Evolutionary conservation across 2,113 vertebrate genomes (phyloP), one percentile per base, ranked within the genome.

Genomic region (Genyomyrus donnyi): DNA sequence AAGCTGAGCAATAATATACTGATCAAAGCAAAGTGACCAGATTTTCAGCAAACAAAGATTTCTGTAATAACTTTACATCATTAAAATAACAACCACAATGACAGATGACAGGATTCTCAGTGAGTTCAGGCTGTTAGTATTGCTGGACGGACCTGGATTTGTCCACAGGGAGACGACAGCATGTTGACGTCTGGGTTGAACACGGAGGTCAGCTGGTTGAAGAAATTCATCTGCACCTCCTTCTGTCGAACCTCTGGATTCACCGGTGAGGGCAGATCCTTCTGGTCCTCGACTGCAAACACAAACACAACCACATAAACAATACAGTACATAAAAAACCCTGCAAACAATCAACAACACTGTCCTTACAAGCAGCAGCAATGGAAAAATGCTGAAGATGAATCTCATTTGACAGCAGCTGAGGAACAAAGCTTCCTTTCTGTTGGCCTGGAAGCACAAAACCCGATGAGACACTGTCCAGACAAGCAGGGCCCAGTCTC

Each of bases 191-290:
- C 96, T 50, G 98, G 98, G 93, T 99, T 99, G 93, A 99, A 99
- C 91, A 99, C 98, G 13, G 98, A 98, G 9, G 97, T 99, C 93
- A 99, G 52, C 89, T 99, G 98, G 94, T 99, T 99, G 92, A 98
- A 96, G 94, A 99, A 99, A 94, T 99, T 99, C 98, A 99, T 98
- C 93, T 99, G 98, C 6, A 99, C 98, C 94, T 99, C 98, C 91
- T 99, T 99, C 91, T 99, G 98, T 88, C 97, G 96, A 91, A 98
- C 96, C 89, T 99, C 98, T 0, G 98, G 98, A 93, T 97, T 99
- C 91, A 98, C 96, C 0, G 97, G 96, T 39, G 97, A 97, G 85
- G 97, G 96, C 90, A 97, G 87, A 90, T 99, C 98, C 93, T 99
- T 99, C 95, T 99, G 98, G 92, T 99, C 98, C 94, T 99, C 98